phyloP scores from a whole-genome alignment of 2,888 invertebrate species.

The Coronaproctus castanopsis region DNA sequence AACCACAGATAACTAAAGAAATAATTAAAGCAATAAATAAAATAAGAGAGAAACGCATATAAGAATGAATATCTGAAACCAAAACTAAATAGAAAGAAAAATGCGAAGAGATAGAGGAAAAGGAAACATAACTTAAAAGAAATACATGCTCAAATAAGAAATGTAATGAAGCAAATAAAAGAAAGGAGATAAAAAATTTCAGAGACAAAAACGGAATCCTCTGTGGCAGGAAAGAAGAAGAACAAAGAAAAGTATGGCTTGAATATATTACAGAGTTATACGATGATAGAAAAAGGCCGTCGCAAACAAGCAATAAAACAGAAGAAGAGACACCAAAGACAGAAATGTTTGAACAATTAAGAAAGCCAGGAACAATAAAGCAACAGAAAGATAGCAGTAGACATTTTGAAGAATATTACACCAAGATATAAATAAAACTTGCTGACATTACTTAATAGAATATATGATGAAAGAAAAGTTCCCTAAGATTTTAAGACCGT shows the following conservation, averaged over 20 bases:
- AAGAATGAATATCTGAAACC: background rate
- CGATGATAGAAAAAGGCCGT: background rate
- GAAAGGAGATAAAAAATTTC: background rate
- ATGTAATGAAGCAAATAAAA: background rate
- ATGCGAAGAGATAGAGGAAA: background rate
- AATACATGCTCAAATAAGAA: background rate
- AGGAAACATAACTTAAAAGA: background rate
- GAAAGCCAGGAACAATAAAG: background rate
- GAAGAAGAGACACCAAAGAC: background rate
- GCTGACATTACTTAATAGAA: background rate
- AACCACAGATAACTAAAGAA: background rate
- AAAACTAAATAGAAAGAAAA: background rate
- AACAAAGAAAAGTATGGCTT: background rate
- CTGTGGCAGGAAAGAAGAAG: background rate
- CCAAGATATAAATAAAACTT: background rate
- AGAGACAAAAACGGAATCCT: background rate
- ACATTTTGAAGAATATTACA: background rate
- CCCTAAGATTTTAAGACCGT: background rate
- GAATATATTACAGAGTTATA: background rate
- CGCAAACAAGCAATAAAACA: background rate
- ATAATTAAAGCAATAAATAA: background rate
- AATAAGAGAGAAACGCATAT: background rate
- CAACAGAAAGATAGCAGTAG: background rate
- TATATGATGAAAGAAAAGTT: background rate
- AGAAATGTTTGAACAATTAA: background rate